These are phyloP conservation scores for Erethizon dorsatum DNA, from an alignment of 2,797 vertebrate genomes.

Conservation along the genomic window DNA sequence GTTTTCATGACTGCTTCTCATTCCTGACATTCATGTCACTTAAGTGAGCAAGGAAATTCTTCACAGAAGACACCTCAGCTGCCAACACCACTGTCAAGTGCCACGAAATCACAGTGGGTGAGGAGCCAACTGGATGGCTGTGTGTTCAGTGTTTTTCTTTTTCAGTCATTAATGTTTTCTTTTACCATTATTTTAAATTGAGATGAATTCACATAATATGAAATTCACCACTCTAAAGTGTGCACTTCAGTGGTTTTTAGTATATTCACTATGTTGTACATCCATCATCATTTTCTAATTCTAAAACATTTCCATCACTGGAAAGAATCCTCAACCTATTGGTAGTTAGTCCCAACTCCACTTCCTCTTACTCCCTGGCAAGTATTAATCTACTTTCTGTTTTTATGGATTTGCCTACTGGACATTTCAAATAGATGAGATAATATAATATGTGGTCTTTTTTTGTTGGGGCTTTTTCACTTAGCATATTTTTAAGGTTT, in stretches of 20 bases:
- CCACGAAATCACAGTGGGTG: background rate
- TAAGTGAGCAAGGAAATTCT: background rate
- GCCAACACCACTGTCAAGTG: background rate
- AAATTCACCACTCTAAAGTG: background rate
- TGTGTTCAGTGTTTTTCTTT: conserved; percentile 7
- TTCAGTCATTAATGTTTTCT: background rate
- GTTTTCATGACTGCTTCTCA: background rate
- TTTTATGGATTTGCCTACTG: background rate
- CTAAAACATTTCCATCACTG: background rate
- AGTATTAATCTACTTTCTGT: background rate
- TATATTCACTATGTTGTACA: background rate
- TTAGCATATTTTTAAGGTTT: background rate
- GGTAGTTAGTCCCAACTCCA: background rate
- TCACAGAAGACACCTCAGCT: background rate
- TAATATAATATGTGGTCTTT: background rate
- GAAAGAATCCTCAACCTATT: background rate
- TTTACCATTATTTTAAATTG: conserved; percentile 21
- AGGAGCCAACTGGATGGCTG: background rate
- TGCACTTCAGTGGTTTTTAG: background rate
- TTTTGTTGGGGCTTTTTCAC: background rate
- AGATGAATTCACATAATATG: background rate
- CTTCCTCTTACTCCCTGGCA: background rate
- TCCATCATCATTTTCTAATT: background rate
- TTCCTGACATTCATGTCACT: background rate
- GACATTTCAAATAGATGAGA: background rate